Base-by-base conservation (phyloP, 1,140 invertebrate species). In the Dreissena rostriformis region DNA sequence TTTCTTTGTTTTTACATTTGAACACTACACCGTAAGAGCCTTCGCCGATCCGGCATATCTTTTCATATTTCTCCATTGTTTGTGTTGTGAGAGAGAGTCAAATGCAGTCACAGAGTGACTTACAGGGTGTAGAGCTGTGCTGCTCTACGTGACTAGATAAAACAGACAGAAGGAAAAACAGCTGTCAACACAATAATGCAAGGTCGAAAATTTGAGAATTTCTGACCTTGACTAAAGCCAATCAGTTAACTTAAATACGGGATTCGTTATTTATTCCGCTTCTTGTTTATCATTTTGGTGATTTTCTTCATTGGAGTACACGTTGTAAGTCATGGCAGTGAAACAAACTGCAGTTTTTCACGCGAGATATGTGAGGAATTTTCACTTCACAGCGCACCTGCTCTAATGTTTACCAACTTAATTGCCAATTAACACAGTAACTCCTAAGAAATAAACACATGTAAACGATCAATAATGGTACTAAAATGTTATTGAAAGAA, bases 11-110 rank as follows among this genome's bases (percentile, higher is more conserved):
- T 66, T 98, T 96, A 94, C 99, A 99, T 93, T 99, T 99, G 95
- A 99, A 99, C 68, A 99, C 99, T 79, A 99, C 96, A 12, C 99
- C 99, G 93, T 99, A 99, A 63, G 98, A 99, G 76, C 99, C 99
- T 95, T 99, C 99, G 82, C 99, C 99, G 55, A 99, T 96, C 91
- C 99, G 98, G 65, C 96, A 96, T 22, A 99, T 94, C 94, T 98
- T 98, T 94, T 99, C 99, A 94, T 99, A 99, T 80, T 98, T 96
- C 94, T 99, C 99, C 98, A 99, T 99, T 70, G 51, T 85, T 70
- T 63, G n/a, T 68, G 70, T 77, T 80, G 57, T 77, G 66, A 61
- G 57, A 80, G 51, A 68, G 65, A 63, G 79, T 70, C 67, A 72
- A 83, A 76, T 28, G 19, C 17, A 65, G 29, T 68, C 65, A 55